These are phyloP conservation scores for Saturnia pavonia DNA, from an alignment of 2,888 invertebrate genomes.

Conservation along the genomic window DNA sequence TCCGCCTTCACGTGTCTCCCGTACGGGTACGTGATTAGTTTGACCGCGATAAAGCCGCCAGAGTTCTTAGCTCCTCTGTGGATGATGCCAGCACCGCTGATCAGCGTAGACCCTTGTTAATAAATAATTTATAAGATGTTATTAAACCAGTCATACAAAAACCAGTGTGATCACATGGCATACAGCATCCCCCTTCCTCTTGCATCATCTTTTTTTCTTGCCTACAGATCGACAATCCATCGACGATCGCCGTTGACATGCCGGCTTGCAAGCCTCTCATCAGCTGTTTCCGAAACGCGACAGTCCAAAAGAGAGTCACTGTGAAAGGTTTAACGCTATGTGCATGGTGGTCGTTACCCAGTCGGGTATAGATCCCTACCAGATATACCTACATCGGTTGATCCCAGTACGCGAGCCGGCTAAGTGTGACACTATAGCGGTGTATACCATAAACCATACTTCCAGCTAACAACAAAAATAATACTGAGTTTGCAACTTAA, in stretches of 20 bases:
- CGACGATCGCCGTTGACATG: too few relatives aligned
- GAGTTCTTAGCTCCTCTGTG: slow-evolving; percentile 87
- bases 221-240: too few relatives aligned
- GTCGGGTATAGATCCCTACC: too few relatives aligned
- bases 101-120: neutral
- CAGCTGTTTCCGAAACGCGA: too few relatives aligned
- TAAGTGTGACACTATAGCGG: too few relatives aligned
- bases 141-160: neutral
- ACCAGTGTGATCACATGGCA: neutral
- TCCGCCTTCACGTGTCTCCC: slow-evolving; percentile 83
- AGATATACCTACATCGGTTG: too few relatives aligned
- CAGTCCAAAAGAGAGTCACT: too few relatives aligned
- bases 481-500: neutral
- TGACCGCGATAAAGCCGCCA: slow-evolving; percentile 89
- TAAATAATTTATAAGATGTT: neutral
- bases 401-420: too few relatives aligned
- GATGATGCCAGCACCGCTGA: slow-evolving; percentile 86
- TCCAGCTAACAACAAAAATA: neutral
- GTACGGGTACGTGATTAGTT: slow-evolving; percentile 89
- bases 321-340: too few relatives aligned
- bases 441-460: too few relatives aligned
- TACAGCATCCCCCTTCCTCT: neutral
- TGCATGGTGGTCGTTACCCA: too few relatives aligned
- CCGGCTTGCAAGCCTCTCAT: too few relatives aligned
- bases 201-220: neutral